Base-by-base conservation (phyloP, 2,888 invertebrate genomes). In the Drosophila emarginata region DNA sequence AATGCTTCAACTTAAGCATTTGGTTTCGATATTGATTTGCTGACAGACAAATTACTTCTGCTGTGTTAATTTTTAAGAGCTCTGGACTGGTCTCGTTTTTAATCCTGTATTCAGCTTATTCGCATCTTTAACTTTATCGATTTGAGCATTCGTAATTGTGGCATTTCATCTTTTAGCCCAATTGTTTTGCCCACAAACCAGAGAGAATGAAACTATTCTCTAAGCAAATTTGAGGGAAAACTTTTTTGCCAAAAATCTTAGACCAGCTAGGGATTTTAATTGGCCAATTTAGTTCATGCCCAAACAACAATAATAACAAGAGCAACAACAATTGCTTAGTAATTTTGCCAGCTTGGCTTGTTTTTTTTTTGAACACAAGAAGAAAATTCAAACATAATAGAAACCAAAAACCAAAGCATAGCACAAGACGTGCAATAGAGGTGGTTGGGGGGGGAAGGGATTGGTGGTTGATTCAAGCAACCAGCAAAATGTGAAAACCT, bases 301-400 rank as follows among this genome's bases (percentile, higher is more conserved):
- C 45, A 45, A 45, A 45, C 45, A 45, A 45, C 45, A 45, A 45
- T 21, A 12, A 45, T 21, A 45, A 45, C 45, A 12, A 45, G 18
- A 57, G 70, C 62, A 53, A 56, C 70, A 74, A 77, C 80, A 78
- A 82, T 78, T 73, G 81, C 63, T 70, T n/a, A 51, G 75, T 61
- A 71, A 79, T 79, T 82, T 84, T 75, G 82, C 87, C 18, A 74
- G 68, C 79, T 69, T 64, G 68, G 72, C 81, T 63, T 78, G 77
- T 73, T 32, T 32, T 32, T 32, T 32, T 32, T 28, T 36, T 28
- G 73, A 75, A 76, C 67, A 85, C 64, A 75, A 75, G 72, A 74
- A 21, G 21, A 45, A 21, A 71, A 80, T 74, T 66, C 54, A 52
- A 74, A 68, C 57, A 68, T 60, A 68, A 64, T 59, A 68, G 57